Evolutionary conservation across 2,797 vertebrate species (phyloP).

Genomic region (Manis pentadactyla): DNA sequence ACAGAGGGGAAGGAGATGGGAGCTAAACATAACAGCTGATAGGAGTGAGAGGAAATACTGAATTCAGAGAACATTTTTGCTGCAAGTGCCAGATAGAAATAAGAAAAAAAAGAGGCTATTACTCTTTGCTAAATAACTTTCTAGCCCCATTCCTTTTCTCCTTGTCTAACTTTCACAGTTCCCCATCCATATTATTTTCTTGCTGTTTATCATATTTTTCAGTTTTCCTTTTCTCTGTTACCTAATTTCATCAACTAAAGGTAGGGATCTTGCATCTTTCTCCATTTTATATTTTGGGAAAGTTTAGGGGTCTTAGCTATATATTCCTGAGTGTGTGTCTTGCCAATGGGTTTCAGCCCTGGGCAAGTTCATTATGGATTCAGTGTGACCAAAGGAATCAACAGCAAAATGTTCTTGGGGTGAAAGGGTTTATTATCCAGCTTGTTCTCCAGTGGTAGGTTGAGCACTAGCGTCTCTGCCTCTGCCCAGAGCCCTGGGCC

Average conservation of each 20-base stretch:
- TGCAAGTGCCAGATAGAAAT: constrained; percentile 34
- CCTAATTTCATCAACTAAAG: background rate
- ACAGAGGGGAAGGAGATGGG: background rate
- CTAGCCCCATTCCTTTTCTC: background rate
- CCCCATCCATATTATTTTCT: constrained; percentile 1
- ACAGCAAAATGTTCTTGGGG: no score
- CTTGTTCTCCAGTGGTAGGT: no score
- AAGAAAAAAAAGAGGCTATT: background rate
- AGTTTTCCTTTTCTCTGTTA: background rate
- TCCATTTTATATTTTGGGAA: constrained; percentile 4
- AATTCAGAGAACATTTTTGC: constrained; percentile 14
- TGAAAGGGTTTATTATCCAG: no score
- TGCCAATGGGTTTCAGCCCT: no score
- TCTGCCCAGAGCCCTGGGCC: no score
- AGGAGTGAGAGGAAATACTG: background rate
- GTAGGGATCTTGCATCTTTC: background rate
- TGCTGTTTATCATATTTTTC: background rate
- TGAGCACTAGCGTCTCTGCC: no score
- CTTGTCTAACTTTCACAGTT: background rate
- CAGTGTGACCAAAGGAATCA: no score
- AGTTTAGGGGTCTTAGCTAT: background rate
- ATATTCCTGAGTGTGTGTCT: background rate
- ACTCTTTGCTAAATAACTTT: constrained; percentile 38
- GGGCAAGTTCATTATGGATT: no score
- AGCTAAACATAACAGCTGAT: background rate